Percentiles rank a stretch among this genome's conserved stretches.
phyloP scores from a whole-genome alignment of 2,888 invertebrate genomes.

The Lasiommata megera region DNA sequence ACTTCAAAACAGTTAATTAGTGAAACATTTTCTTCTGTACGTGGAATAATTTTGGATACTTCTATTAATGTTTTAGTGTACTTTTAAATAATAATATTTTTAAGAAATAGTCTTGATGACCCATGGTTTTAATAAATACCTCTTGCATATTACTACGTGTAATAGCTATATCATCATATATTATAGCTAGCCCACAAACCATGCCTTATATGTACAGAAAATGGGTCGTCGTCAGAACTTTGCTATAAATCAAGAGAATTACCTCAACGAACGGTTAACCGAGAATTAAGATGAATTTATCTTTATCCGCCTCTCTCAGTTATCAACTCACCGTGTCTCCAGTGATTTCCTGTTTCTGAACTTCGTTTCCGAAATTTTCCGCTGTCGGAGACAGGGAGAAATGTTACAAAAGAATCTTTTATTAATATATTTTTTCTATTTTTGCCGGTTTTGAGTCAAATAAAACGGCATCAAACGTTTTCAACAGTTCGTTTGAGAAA shows the following conservation, averaged over 20 bases:
- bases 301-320: neutral
- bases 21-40: too few relatives aligned
- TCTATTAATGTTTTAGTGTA: too few relatives aligned
- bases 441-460: too few relatives aligned
- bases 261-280: constrained; percentile 2
- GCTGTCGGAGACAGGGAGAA: neutral
- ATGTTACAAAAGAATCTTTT: too few relatives aligned
- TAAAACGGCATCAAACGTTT: too few relatives aligned
- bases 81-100: too few relatives aligned
- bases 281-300: constrained; percentile 7
- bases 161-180: neutral
- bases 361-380: neutral
- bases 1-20: too few relatives aligned
- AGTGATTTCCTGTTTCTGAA: neutral
- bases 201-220: neutral
- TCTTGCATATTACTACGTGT: neutral
- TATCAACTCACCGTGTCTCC: neutral
- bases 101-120: too few relatives aligned
- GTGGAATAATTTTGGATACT: too few relatives aligned
- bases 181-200: constrained; percentile 4
- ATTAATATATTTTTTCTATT: too few relatives aligned
- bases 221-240: neutral
- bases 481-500: too few relatives aligned
- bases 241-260: constrained; percentile 7
- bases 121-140: too few relatives aligned